Percentiles rank a stretch among this genome's conserved stretches.
These are phyloP conservation scores for Cheracebus regulus DNA, from an alignment of 2,797 vertebrate species.

Conservation along the genomic window DNA sequence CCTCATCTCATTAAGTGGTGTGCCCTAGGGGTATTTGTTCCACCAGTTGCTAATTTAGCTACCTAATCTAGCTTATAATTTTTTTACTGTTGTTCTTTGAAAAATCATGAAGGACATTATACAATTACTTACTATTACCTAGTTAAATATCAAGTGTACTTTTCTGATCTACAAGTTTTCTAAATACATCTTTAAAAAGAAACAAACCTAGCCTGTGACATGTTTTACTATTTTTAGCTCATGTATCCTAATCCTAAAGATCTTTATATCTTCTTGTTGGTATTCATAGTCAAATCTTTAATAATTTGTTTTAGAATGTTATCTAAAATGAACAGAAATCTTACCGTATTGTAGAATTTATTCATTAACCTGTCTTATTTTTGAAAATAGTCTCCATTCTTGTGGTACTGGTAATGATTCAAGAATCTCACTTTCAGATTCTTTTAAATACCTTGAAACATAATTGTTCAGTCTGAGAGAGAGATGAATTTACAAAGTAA, in stretches of 20 bases:
- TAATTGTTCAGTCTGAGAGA: not conserved
- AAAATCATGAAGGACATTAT: not conserved
- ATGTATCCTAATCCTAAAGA: not conserved
- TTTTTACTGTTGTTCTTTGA: conserved; percentile 17
- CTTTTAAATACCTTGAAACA: not conserved
- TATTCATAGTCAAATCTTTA: not conserved
- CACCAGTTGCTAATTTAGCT: conserved; percentile 9
- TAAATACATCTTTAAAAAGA: not conserved
- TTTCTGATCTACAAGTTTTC: not conserved
- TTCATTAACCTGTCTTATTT: not conserved
- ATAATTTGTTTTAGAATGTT: conserved; percentile 11
- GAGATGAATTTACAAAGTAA: not conserved
- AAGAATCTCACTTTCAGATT: not conserved
- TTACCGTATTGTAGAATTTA: not conserved
- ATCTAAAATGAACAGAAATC: not conserved
- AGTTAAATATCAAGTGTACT: not conserved
- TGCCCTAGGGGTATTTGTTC: not conserved
- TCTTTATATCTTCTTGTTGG: not conserved
- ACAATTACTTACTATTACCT: not conserved
- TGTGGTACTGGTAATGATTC: not conserved
- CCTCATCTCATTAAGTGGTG: not conserved
- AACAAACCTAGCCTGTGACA: not conserved
- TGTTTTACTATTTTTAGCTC: not conserved
- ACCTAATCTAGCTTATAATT: not conserved
- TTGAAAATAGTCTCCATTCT: not conserved